phyloP scores from a whole-genome alignment of 1,140 invertebrate species.

The Drosophila equinoxialis region DNA sequence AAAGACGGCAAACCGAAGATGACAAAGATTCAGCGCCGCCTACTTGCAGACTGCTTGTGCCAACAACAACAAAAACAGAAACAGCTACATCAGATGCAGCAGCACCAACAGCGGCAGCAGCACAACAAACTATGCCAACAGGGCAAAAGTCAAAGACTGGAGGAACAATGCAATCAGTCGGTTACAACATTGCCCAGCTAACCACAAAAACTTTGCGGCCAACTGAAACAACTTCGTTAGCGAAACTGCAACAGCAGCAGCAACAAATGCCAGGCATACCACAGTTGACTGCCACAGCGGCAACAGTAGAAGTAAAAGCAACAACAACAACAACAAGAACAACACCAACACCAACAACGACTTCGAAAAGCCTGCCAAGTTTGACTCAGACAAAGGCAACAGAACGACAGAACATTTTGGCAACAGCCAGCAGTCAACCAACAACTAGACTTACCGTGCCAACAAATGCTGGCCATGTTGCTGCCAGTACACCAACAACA shows the following conservation, averaged over 20 bases:
- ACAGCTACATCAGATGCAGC: conserved; percentile 20
- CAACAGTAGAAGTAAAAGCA: conserved; percentile 27
- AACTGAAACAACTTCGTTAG: conserved; percentile 77
- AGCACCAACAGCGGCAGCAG: conserved; percentile 25
- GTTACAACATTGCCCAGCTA: conserved; percentile 61
- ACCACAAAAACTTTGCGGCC: conserved; percentile 78
- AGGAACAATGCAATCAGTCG: conserved; percentile 63
- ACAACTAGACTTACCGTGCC: conserved; percentile 30
- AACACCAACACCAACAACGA: conserved; percentile 23
- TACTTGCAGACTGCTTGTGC: conserved; percentile 37
- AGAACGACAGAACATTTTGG: conserved; percentile 58
- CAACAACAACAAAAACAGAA: conserved; percentile 10
- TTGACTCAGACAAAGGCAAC: conserved; percentile 51
- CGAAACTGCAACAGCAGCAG: conserved; percentile 42
- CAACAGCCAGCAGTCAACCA: conserved; percentile 38
- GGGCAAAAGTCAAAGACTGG: conserved; percentile 59
- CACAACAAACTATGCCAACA: conserved; percentile 55
- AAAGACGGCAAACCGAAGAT: conserved; percentile 14
- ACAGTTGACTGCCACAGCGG: conserved; percentile 31
- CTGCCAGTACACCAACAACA: conserved; percentile 33
- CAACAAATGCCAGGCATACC: conserved; percentile 69
- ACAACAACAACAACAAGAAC: conserved; percentile 23
- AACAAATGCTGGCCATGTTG: conserved; percentile 55
- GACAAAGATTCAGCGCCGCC: conserved; percentile 39
- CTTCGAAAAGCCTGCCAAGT: conserved; percentile 57